These are phyloP conservation scores for Tyrannus savana DNA, from an alignment of 2,113 vertebrate genomes.

Conservation along the genomic window DNA sequence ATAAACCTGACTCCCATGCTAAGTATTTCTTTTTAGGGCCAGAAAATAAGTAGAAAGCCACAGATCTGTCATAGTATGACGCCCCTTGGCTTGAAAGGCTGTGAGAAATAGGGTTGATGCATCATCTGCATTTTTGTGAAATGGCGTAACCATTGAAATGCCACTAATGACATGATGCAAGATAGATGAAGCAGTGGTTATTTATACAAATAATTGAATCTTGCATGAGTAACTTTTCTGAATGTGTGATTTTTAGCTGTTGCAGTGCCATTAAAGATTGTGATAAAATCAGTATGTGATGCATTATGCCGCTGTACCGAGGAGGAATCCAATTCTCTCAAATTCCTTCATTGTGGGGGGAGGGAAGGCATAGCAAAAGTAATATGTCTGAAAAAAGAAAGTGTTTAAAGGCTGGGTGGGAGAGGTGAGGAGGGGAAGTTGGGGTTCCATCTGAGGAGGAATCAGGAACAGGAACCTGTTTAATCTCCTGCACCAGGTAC, in stretches of 20 bases:
- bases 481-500: not conserved
- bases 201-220: not conserved
- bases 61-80: not conserved
- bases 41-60: not conserved
- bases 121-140: not conserved
- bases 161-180: not conserved
- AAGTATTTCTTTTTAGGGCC: not conserved
- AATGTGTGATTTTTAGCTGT: not conserved
- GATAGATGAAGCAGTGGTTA: not conserved
- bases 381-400: not conserved
- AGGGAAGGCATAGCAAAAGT: not conserved
- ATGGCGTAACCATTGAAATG: not conserved
- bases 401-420: not conserved
- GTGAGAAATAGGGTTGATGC: not conserved
- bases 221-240: not conserved
- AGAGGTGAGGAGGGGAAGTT: too few relatives aligned
- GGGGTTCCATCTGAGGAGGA: not conserved
- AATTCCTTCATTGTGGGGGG: not conserved
- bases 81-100: not conserved
- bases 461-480: not conserved
- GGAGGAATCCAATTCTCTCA: not conserved
- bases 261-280: not conserved
- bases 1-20: not conserved
- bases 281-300: not conserved
- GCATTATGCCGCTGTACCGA: not conserved